phyloP scores from a whole-genome alignment of 2,888 invertebrate species.

The Leptinotarsa tumamoca region DNA sequence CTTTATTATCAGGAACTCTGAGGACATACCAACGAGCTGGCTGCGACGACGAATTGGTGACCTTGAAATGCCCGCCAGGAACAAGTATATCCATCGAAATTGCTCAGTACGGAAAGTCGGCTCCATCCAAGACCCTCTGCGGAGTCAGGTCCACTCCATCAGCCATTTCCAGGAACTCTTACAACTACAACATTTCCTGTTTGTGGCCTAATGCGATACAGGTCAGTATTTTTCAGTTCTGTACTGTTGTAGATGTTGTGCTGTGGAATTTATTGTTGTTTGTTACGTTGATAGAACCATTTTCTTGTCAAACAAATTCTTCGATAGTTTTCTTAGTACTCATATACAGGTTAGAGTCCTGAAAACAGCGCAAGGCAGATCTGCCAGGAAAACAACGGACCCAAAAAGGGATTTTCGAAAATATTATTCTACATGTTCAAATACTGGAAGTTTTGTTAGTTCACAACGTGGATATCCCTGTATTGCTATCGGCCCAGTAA shows the following conservation, averaged over 20 bases:
- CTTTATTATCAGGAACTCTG: slow-evolving; percentile 89
- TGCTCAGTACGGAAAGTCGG: slow-evolving; percentile 87
- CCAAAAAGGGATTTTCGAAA: too few relatives aligned
- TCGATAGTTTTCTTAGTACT: too few relatives aligned
- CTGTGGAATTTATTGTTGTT: not conserved
- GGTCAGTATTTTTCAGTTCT: slow-evolving; percentile 69
- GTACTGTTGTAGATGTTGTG: not conserved
- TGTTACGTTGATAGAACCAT: not conserved
- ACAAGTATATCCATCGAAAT: slow-evolving; percentile 92
- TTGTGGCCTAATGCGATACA: slow-evolving; percentile 82
- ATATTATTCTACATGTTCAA: too few relatives aligned
- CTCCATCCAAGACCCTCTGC: slow-evolving; percentile 60
- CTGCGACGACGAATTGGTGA: slow-evolving; percentile 91
- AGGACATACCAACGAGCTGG: slow-evolving; percentile 91
- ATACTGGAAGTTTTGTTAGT: too few relatives aligned
- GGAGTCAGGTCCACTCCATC: slow-evolving; percentile 53
- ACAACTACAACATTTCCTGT: slow-evolving; percentile 77
- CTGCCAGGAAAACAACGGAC: too few relatives aligned
- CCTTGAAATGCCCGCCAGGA: slow-evolving; percentile 88
- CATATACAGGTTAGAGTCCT: too few relatives aligned
- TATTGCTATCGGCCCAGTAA: too few relatives aligned
- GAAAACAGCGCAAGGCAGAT: too few relatives aligned
- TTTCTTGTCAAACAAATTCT: not conserved
- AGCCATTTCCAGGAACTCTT: slow-evolving; percentile 64
- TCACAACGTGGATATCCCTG: too few relatives aligned